A percentile compares a stretch with the other conserved stretches of the same genome.
Conservation (phyloP, 2,797 vertebrate genomes). For the Lagorchestes hirsutus region DNA sequence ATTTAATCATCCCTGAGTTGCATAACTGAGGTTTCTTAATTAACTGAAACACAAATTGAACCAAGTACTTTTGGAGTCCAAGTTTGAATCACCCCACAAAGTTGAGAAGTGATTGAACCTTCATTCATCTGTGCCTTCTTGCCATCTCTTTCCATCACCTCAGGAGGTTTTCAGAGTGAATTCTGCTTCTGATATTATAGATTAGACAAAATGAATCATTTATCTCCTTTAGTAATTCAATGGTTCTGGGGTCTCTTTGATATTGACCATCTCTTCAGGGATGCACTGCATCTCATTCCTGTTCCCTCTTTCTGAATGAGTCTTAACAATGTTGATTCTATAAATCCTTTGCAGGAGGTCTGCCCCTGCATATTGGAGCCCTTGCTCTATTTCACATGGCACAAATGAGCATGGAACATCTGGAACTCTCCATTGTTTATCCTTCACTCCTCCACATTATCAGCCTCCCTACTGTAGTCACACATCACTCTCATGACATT, state of each 20-base stretch:
- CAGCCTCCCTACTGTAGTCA: not conserved
- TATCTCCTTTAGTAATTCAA: not conserved
- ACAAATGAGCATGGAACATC: not conserved
- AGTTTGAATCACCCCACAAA: slow-evolving; percentile 23
- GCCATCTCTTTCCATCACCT: not conserved
- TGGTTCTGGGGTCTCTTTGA: not conserved
- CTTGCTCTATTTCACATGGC: not conserved
- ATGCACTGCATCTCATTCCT: not conserved
- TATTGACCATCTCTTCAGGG: not conserved
- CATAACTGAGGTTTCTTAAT: slow-evolving; percentile 37
- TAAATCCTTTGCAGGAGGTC: not conserved
- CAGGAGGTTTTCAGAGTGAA: slow-evolving; percentile 28
- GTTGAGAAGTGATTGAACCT: slow-evolving; percentile 29
- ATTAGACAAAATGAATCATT: not conserved
- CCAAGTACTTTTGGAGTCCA: slow-evolving; percentile 15
- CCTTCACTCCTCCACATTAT: not conserved
- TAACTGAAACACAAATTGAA: slow-evolving; percentile 1
- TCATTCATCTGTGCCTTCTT: not conserved
- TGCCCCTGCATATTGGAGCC: not conserved
- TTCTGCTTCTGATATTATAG: slow-evolving; percentile 4
- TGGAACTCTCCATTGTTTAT: not conserved
- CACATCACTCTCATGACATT: not conserved
- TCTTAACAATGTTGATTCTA: not conserved
- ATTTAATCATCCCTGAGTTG: not conserved
- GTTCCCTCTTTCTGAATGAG: not conserved